These are phyloP conservation scores for Epizoanthus scotinus DNA, from an alignment of 92 coral and sea anemone genomes.

Conservation along the genomic window DNA sequence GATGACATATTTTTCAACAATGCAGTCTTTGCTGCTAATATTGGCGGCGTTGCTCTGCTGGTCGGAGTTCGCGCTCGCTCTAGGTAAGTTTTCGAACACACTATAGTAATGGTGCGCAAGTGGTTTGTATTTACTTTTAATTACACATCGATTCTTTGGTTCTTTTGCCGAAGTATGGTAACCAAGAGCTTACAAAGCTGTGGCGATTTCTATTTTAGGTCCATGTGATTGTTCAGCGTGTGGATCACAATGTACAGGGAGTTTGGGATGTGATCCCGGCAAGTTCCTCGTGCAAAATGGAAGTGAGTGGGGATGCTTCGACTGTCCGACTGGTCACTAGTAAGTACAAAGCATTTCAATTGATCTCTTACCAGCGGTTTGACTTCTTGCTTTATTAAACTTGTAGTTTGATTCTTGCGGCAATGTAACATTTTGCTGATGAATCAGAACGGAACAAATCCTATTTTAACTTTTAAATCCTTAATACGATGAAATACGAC, in stretches of 20 bases:
- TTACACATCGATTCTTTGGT: neutral
- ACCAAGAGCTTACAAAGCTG: slow-evolving; percentile 1
- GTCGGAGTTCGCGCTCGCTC: slow-evolving; percentile 44
- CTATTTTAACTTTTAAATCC: neutral
- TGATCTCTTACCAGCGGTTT: neutral
- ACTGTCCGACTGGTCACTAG: slow-evolving; percentile 87
- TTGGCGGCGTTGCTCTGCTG: slow-evolving; percentile 45
- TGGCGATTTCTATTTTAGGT: slow-evolving; percentile 45
- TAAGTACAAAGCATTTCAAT: slow-evolving; percentile 53
- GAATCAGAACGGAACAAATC: neutral
- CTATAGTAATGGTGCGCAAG: slow-evolving; percentile 22
- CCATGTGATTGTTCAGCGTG: slow-evolving; percentile 93
- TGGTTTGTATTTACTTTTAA: slow-evolving; percentile 27
- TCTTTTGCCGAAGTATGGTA: neutral
- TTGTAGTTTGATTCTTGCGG: neutral
- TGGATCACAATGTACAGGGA: slow-evolving; percentile 80
- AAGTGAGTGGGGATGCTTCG: slow-evolving; percentile 76
- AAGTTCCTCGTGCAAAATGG: slow-evolving; percentile 66
- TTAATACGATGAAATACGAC: neutral
- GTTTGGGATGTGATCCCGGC: slow-evolving; percentile 82
- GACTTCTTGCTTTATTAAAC: neutral
- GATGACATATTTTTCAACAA: neutral
- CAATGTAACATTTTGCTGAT: neutral
- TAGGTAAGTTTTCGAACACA: slow-evolving; percentile 44
- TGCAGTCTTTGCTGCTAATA: slow-evolving; percentile 14